phyloP scores from a whole-genome alignment of 2,888 invertebrate species.

The Nycteola revayana region DNA sequence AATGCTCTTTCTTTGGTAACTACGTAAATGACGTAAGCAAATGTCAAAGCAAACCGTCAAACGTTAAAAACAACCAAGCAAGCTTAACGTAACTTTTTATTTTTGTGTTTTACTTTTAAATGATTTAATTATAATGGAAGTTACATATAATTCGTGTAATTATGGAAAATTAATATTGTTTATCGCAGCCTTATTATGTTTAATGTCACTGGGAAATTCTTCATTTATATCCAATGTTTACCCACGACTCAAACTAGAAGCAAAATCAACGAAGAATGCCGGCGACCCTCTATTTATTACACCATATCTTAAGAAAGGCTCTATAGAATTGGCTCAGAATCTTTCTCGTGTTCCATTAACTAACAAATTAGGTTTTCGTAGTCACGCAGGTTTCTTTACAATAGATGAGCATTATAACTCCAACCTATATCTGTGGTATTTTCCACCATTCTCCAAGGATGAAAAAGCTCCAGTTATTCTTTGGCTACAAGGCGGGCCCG shows the following conservation, averaged over 20 bases:
- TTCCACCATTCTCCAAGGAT: conserved; percentile 72
- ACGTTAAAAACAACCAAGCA: no score
- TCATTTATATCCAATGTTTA: conserved; percentile 54
- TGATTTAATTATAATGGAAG: no score
- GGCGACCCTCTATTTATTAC: conserved; percentile 81
- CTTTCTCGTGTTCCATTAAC: conserved; percentile 59
- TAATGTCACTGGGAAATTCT: conserved; percentile 14
- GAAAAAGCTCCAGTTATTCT: conserved; percentile 71
- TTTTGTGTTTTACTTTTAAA: no score
- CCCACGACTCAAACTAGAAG: conserved; percentile 53
- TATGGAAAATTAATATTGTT: not conserved
- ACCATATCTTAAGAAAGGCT: conserved; percentile 78
- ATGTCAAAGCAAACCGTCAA: no score
- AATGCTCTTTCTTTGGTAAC: no score
- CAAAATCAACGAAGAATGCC: conserved; percentile 35
- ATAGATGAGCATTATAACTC: conserved; percentile 80
- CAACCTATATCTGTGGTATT: conserved; percentile 86
- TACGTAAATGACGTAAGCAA: no score
- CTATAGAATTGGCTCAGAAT: conserved; percentile 68
- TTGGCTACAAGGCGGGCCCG: conserved; percentile 84
- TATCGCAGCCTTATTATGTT: conserved; percentile 7
- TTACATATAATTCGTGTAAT: no score
- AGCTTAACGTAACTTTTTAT: no score
- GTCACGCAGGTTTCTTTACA: conserved; percentile 84
- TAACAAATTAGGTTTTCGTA: conserved; percentile 61